These are phyloP conservation scores for Parauchenoglanis punctatus DNA, from an alignment of 2,797 vertebrate genomes.

Conservation along the genomic window DNA sequence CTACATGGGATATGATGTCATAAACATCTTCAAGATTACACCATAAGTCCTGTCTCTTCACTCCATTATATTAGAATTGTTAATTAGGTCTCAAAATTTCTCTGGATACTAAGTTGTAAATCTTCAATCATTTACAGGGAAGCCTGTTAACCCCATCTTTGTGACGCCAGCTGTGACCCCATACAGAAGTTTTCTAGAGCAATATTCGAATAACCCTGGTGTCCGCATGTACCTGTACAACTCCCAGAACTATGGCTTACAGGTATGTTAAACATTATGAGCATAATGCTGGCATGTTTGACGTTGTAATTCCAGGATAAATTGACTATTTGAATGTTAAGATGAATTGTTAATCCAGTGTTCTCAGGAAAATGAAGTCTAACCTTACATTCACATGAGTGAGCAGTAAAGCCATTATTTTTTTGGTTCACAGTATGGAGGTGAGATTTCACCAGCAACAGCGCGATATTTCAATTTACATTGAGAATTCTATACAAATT, in stretches of 20 bases:
- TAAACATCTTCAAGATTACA: background rate
- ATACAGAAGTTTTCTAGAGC: conserved; percentile 74
- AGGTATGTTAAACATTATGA: conserved; percentile 74
- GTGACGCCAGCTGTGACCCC: conserved; percentile 94
- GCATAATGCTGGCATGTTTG: background rate
- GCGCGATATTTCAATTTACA: background rate
- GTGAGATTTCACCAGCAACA: background rate
- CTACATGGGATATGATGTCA: background rate
- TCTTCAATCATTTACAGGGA: conserved; percentile 68
- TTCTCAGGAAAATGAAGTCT: background rate
- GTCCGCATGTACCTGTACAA: conserved; percentile 86
- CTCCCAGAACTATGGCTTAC: conserved; percentile 70
- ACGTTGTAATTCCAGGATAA: background rate
- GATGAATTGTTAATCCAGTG: background rate
- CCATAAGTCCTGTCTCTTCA: background rate
- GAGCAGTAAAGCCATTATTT: background rate
- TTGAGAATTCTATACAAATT: background rate
- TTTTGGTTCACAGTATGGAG: background rate
- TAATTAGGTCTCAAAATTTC: background rate
- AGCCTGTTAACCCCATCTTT: conserved; percentile 85
- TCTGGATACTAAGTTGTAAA: background rate
- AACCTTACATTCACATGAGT: background rate
- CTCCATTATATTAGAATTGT: background rate
- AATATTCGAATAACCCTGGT: conserved; percentile 88
- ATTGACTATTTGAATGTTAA: background rate